A percentile compares a stretch with the other conserved stretches of the same genome.
These are phyloP conservation scores for Miniopterus natalensis DNA, from an alignment of 2,113 vertebrate genomes.

Conservation along the genomic window DNA sequence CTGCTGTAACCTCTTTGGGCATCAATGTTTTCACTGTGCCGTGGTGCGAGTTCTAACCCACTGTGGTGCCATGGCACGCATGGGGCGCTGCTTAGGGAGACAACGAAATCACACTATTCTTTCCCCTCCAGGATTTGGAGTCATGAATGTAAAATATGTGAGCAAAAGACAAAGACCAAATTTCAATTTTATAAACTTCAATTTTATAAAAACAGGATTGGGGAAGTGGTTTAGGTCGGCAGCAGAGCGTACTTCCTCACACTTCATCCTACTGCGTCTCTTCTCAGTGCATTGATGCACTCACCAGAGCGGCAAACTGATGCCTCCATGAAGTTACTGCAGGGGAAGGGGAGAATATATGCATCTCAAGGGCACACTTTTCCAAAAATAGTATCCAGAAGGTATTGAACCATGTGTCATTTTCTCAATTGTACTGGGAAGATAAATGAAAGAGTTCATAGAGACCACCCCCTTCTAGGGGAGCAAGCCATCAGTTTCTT, in stretches of 20 bases:
- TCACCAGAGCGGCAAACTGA: not conserved
- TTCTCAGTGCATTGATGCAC: not conserved
- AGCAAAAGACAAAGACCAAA: constrained; percentile 59
- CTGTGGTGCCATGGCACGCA: not conserved
- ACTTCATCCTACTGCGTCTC: not conserved
- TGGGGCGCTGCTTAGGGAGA: not conserved
- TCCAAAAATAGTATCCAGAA: not conserved
- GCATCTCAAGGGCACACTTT: not conserved
- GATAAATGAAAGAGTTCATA: not conserved
- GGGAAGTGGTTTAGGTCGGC: not conserved
- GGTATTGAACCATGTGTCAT: not conserved
- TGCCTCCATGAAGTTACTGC: not conserved
- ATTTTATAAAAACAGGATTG: constrained; percentile 3
- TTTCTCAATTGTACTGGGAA: not conserved
- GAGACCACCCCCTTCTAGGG: not conserved
- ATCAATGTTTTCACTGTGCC: not conserved
- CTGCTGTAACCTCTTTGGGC: not conserved
- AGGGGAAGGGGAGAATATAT: not conserved
- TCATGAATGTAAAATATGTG: constrained; percentile 25
- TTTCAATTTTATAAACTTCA: constrained; percentile 46
- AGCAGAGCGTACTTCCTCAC: not conserved
- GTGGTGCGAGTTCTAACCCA: not conserved
- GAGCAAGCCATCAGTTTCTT: not conserved
- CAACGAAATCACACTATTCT: not conserved
- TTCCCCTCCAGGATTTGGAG: not conserved